Percentiles rank a stretch among this genome's conserved stretches.
These are phyloP conservation scores for Eupithecia inturbata DNA, from an alignment of 2,888 invertebrate genomes.

Conservation along the genomic window DNA sequence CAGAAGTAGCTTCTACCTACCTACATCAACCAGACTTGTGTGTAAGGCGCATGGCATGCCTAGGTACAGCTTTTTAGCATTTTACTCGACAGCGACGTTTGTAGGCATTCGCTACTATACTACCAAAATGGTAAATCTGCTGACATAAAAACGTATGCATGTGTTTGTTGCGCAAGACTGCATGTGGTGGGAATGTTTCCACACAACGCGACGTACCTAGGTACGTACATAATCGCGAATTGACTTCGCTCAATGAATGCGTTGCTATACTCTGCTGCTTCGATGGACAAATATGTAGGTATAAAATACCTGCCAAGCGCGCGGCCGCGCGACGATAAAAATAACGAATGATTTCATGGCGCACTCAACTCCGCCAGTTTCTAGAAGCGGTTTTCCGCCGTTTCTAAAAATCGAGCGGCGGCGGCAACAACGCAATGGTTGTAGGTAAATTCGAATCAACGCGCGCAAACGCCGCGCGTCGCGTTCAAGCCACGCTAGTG, in stretches of 20 bases:
- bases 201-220: constrained; percentile 66
- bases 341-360: constrained; percentile 80
- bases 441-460: constrained; percentile 64
- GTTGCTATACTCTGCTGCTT: constrained; percentile 60
- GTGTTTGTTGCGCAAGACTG: constrained; percentile 78
- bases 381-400: constrained; percentile 59
- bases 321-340: constrained; percentile 62
- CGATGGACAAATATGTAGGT: constrained; percentile 37
- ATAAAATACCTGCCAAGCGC: constrained; percentile 14
- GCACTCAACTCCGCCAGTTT: constrained; percentile 13
- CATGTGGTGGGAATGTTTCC: constrained; percentile 80
- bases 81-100: not conserved
- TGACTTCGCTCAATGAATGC: constrained; percentile 63
- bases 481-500: constrained; percentile 80
- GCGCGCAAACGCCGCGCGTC: constrained; percentile 74
- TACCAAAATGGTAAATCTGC: constrained; percentile 74
- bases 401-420: constrained; percentile 73
- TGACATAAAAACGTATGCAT: constrained; percentile 74
- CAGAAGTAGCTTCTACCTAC: constrained; percentile 48
- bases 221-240: constrained; percentile 53
- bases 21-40: constrained; percentile 40
- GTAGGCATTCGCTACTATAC: not conserved
- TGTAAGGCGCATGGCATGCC: constrained; percentile 18
- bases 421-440: constrained; percentile 34
- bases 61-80: not conserved